Base-by-base conservation (phyloP, 2,888 invertebrate species). In the Drosophila quinaria region DNA sequence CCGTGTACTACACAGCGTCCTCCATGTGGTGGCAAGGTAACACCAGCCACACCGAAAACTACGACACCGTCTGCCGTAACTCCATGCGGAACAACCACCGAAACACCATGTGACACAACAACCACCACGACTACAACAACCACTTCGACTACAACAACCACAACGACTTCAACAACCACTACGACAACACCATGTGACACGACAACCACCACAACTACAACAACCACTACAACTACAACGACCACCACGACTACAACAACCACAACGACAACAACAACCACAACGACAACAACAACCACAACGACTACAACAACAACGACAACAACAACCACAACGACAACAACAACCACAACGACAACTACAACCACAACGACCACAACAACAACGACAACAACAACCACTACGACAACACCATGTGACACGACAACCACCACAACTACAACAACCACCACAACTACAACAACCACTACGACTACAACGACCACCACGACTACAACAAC, bases 11-110 rank as follows among this genome's bases (percentile, higher is more conserved):
- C 64, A 13, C 62, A 52, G 8, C 58, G 41, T 13, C 67, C 74
- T n/a, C 75, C 75, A 17, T 75, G 75, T 29, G 9, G 37, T 3
- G 72, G 60, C 0, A 42, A 59, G 47, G 39, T 44, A n/a, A 63
- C 65, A 4, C 47, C 60, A 1, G 46, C 73, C 0, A 69, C 71
- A 5, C 66, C 64, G 0, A 22, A 55, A 2, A 22, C 70, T 4
- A 72, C 68, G 0, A 68, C 55, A 0, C 51, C 67, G 11, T 29
- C 55, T 10, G 33, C 15, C 1, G 31, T 29, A 33, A 55, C 41
- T 39, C 37, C 52, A 15, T 52, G 52, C 15, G 19, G 19, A 0
- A 56, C 62, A 25, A 41, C 67, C 50, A 51, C 65, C 0, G 0
- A 64, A 0, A 62, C 58, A 0, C 61, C 60, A 0, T n/a, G 6